Base-by-base conservation (phyloP, 2,113 vertebrate genomes). In the Ellobius talpinus region DNA sequence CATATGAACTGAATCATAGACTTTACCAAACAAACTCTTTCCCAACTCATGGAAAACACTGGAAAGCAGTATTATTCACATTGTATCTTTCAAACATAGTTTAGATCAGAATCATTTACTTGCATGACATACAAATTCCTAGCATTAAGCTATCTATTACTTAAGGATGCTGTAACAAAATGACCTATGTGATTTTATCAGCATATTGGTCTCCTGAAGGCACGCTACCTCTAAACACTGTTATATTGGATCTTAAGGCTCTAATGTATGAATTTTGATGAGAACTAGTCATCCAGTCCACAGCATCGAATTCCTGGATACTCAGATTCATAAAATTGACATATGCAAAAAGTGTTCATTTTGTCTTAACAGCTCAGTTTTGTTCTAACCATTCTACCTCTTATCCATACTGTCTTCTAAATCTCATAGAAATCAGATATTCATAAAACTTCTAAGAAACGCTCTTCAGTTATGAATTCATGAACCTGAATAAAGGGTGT, bases 1-100 rank as follows among this genome's bases (percentile, higher is more conserved):
- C 36, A 91, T 87, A 47, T 74, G 82, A 47, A 73, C 7, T 92
- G n/a, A 95, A 92, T 77, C 72, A 31, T 3, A 63, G 85, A 90
- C 3, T 24, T 24, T 82, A 66, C 14, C 86, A 88, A 79, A 78
- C 88, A 65, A 94, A 89, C 19, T 5, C 21, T 31, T 89, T 89
- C 88, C n/a, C 47, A 12, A 0, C 12, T 86, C 45, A 39, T 33
- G 73, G 96, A 81, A 50, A 29, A 26, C 45, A 70, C 29, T 88
- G 78, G 58, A 14, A 85, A 19, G 13, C 13, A 72, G 55, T n/a
- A n/a, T 66, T 92, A 65, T 94, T 92, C 92, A 78, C 3, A 90
- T 45, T 81, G 21, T 45, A 52, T 19, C 5, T 93, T 94, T 52
- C 29, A 72, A 76, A 93, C 3, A 14, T 84, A 9, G 14, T 87